A percentile compares a stretch with the other conserved stretches of the same genome.
Evolutionary conservation across 2,888 invertebrate species (phyloP).

Genomic region (Chydorus sphaericus): DNA sequence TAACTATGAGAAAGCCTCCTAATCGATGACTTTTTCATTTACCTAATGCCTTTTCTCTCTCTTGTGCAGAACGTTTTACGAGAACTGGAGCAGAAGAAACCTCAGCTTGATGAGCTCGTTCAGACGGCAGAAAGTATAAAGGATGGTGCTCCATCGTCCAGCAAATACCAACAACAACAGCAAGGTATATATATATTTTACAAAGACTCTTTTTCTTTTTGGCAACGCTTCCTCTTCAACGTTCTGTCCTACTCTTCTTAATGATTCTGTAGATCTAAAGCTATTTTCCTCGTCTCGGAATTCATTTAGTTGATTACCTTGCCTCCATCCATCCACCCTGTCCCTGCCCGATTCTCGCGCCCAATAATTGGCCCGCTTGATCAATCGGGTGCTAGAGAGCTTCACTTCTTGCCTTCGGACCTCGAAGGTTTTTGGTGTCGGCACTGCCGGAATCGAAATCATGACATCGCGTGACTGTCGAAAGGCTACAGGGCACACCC

Average conservation of each 20-base stretch:
- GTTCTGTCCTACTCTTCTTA: too few species aligned
- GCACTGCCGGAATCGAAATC: too few species aligned
- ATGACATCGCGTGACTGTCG: too few species aligned
- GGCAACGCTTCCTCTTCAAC: too few species aligned
- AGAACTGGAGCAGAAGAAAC: conserved; percentile 71
- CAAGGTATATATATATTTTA: conserved; percentile 45
- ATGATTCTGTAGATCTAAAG: too few species aligned
- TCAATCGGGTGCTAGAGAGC: too few species aligned
- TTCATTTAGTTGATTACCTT: neutral
- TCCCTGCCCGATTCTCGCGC: conserved; percentile 6
- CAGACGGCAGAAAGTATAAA: conserved; percentile 68
- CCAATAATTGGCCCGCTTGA: conserved; percentile 8
- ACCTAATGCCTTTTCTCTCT: conserved; percentile 14
- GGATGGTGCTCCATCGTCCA: conserved; percentile 36
- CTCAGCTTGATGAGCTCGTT: conserved; percentile 66
- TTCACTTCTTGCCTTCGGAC: too few species aligned
- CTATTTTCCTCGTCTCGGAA: neutral
- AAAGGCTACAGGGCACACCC: too few species aligned
- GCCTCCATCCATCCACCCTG: neutral
- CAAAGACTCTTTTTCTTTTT: neutral
- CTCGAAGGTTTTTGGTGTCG: too few species aligned
- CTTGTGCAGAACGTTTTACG: conserved; percentile 56
- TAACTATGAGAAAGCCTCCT: too few species aligned
- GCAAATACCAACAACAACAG: conserved; percentile 47
- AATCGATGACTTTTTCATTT: too few species aligned